These are phyloP conservation scores for Colistium nudipinnis DNA, from an alignment of 2,113 vertebrate species.

Conservation along the genomic window DNA sequence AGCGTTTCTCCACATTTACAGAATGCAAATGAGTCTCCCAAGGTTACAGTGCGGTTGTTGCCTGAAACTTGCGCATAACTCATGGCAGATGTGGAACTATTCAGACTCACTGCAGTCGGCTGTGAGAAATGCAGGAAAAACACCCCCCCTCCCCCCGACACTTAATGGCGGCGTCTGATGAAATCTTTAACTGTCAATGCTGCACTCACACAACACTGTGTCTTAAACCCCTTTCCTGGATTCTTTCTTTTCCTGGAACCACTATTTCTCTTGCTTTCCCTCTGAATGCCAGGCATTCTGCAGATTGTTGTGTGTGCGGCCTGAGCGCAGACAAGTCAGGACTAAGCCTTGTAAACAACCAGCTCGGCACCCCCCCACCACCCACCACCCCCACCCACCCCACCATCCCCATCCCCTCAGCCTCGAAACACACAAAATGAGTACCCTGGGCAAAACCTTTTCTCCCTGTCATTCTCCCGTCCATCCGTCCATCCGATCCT, in stretches of 20 bases:
- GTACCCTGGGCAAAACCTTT: slow-evolving; percentile 58
- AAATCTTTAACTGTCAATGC: slow-evolving; percentile 17
- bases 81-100: slow-evolving; percentile 40
- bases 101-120: slow-evolving; percentile 11
- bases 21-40: slow-evolving; percentile 48
- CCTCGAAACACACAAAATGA: slow-evolving; percentile 59
- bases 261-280: slow-evolving; percentile 42
- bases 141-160: too few relatives aligned
- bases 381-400: slow-evolving; percentile 1
- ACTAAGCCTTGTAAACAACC: slow-evolving; percentile 55
- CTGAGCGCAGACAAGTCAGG: slow-evolving; percentile 62
- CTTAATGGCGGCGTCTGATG: slow-evolving; percentile 14
- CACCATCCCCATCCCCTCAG: too few relatives aligned
- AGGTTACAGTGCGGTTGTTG: slow-evolving; percentile 38
- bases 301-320: slow-evolving; percentile 52
- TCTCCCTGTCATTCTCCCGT: slow-evolving; percentile 63
- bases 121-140: slow-evolving; percentile 19
- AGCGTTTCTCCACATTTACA: slow-evolving; percentile 35
- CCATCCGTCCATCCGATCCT: slow-evolving; percentile 45
- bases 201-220: neutral
- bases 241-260: neutral
- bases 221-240: neutral
- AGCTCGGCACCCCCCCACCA: slow-evolving; percentile 52
- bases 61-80: slow-evolving; percentile 50
- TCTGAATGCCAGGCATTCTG: slow-evolving; percentile 69